Evolutionary conservation across 2,797 vertebrate genomes (phyloP), one percentile per base, ranked within the genome.

Genomic region (Serranus cabrilla): DNA sequence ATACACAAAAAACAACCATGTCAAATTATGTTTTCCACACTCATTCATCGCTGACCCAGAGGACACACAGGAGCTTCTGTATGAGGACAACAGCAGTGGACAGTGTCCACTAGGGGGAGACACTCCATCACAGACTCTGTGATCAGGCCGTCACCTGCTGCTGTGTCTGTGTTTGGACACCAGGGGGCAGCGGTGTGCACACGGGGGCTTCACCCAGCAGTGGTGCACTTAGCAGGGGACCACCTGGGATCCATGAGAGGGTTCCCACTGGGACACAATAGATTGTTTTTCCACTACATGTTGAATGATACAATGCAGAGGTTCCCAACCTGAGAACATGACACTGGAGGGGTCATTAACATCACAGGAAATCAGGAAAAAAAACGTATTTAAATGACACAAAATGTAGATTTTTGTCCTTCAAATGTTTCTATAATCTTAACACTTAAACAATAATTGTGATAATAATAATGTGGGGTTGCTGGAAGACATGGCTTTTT

Each of bases 71-170:
- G 0, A 1, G 31, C 23, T 3, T 61, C 64, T 71, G 27, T 62
- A 27, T 61, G 31, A 39, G 2, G 47, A 5, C 0, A 8, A 40
- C n/a, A 10, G 42, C 1, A 16, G 18, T 11, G 0, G 27, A 31
- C 2, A 25, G 46, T 8, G 75, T 60, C 90, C 93, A 87, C 82
- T 47, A 89, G 93, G 83, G 89, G 92, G 92, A 66, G 91, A 90
- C 82, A 78, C 75, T 68, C 58, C 80, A 87, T 82, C 82, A 82
- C 78, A 70, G 75, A 76, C 78, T 1, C 27, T 40, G n/a, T 2
- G 7, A 1, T 25, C 62, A 47, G 39, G 14, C 9, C 1, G 4
- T 9, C 21, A 23, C 31, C 42, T 27, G 42, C 20, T 40, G 51
- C 2, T 16, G 66, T 16, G 25, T 11, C 51, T 3, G n/a, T 18